Base-by-base conservation (phyloP, 2,888 invertebrate species). In the Oconnorella tubifera region DNA sequence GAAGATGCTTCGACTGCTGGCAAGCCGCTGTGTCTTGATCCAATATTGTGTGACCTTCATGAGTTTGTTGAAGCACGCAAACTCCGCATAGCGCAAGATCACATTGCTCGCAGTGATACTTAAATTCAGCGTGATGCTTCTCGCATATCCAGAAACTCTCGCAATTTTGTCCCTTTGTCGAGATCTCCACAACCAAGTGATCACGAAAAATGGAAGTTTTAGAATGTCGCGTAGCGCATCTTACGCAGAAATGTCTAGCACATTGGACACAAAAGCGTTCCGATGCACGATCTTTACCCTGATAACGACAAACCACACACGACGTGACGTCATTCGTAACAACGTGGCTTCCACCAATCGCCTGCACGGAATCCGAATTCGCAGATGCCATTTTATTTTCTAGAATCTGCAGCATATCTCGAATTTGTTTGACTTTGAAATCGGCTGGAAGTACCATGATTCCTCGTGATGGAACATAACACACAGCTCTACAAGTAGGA, bases 91-190 rank as follows among this genome's bases (percentile, higher is more conserved):
- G 40, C 29, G 40, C 4, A 3, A 27, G 19, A 3, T 63, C 25
- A 50, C 67, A 67, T 19, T 62, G 59, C n/a, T 49, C 59, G 32
- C 67, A 67, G 28, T 51, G 61, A 33, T 67, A 67, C 23, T 60
- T 59, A 31, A 58, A 53, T 10, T 62, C 62, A 27, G 55, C 61
- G 1, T 65, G 50, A 51, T 67, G 67, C 25, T 62, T 33, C 10
- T 4, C 2, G 27, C 67, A 67, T 19, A n/a, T 33, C 25, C 33
- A 10, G 3, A 6, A 28, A 6, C 3, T 4, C 56, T 53, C 10
- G 3, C 53, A 56, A 4, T 27, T 19, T 4, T n/a, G 32, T n/a
- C 19, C 58, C 33, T 32, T 28, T 33, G 3, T 31, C 23, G 3
- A n/a, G 14, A 10, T 55, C 33, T 19, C 29, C 6, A 67, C 28